Evolutionary conservation across 2,888 invertebrate genomes (phyloP), one percentile per base, ranked within the genome.

Genomic region (Megalurothrips usitatus): DNA sequence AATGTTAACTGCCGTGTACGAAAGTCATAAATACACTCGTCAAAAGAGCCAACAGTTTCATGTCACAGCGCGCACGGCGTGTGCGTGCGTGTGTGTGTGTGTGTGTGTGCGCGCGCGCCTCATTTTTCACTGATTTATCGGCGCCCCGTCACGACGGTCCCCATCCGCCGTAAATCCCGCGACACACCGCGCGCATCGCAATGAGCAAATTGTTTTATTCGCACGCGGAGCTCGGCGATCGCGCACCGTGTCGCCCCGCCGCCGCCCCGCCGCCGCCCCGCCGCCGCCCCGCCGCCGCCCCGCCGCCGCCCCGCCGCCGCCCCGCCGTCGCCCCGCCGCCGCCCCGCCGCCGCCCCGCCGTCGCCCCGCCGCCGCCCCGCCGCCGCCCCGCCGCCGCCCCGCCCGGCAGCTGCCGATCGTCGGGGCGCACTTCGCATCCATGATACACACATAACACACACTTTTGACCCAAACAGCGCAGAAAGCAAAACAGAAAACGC

Each of bases 11-110:
- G 68, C 68, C 68, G 23, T 75, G 68, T 75, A 75, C 26, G 68
- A 75, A 26, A 26, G 68, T 75, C 68, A 75, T 75, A 75, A 75
- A 75, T 26, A 75, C 68, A 75, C 68, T 75, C 68, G 68, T 75
- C 68, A 75, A 75, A 58, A 58, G 58, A 58, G n/a, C 58, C 58
- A 58, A 75, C 68, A 75, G 68, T 75, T 75, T 75, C 23, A 75
- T 26, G 68, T 75, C 68, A 26, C 68, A 58, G 58, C 58, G 58
- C 58, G 34, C 34, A 43, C 6, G n/a, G n/a, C n/a, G n/a, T n/a
- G n/a, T n/a, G n/a, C n/a, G n/a, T n/a, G n/a, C n/a, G n/a, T n/a
- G n/a, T n/a, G n/a, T n/a, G n/a, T n/a, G n/a, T n/a, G n/a, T n/a
- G n/a, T n/a, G n/a, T n/a, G n/a, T n/a, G n/a, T n/a, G n/a, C n/a